Evolutionary conservation across 2,113 vertebrate species (phyloP).

Genomic region (Paratilapia polleni): DNA sequence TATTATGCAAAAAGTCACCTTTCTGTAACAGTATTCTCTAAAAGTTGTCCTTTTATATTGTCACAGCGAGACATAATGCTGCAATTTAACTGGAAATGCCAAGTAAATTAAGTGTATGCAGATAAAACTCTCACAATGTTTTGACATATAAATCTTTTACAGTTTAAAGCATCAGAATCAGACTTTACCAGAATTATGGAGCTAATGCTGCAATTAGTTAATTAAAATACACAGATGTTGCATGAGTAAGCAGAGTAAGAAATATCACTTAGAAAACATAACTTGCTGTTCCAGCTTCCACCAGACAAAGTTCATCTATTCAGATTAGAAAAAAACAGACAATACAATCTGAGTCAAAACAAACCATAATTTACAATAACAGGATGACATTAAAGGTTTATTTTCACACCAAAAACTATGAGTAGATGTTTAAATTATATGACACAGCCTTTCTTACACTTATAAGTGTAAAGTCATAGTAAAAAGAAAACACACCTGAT

Average conservation of each 20-base stretch:
- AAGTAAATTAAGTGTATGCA: background rate
- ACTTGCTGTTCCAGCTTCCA: background rate
- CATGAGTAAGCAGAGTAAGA: background rate
- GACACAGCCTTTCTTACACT: background rate
- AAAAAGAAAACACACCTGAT: background rate
- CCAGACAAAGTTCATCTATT: background rate
- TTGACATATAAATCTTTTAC: background rate
- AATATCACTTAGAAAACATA: background rate
- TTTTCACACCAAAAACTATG: background rate
- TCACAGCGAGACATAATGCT: background rate
- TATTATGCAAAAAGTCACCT: conserved; percentile 11
- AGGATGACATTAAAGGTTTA: background rate
- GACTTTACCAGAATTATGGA: background rate
- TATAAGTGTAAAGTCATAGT: background rate
- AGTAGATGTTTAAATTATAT: background rate
- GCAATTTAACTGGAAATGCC: background rate
- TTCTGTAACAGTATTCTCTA: background rate
- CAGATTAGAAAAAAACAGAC: background rate
- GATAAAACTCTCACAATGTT: background rate
- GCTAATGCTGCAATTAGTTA: background rate
- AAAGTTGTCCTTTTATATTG: background rate
- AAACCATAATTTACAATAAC: background rate
- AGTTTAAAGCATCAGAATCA: background rate
- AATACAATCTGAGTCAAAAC: background rate
- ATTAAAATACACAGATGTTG: background rate